Base-by-base conservation (phyloP, 2,797 vertebrate genomes). In the Xyrichtys novacula region DNA sequence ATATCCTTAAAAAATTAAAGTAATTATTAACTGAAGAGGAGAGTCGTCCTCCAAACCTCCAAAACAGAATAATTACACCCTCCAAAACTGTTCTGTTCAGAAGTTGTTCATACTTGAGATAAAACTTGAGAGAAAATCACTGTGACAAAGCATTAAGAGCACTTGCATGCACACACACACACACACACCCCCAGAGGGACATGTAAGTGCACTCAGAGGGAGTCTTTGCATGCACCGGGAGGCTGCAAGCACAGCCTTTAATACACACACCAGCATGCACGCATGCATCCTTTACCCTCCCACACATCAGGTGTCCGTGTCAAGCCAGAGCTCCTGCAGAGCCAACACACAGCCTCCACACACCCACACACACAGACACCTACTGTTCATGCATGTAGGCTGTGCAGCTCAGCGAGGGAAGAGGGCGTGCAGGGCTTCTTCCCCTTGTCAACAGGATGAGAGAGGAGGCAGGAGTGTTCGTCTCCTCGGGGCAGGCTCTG, bases 401-500 rank as follows among this genome's bases (percentile, higher is more conserved):
- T 53, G 10, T 64, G 43, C 7, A 43, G 55, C 59, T 34, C 46
- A 20, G 58, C 31, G 78, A 82, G 80, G 70, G 20, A 65, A 80
- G 61, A 73, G 74, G 72, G 74, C 46, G 76, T 82, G 74, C 28
- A 49, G 40, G 53, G 42, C 60, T 76, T 55, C 72, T 73, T 76
- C 62, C 39, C 69, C 57, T 81, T 86, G 88, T 92, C 88, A 91
- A 91, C 89, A 89, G 91, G 91, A 91, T 88, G 85, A 85, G 76
- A 36, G 62, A 79, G 77, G 78, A 81, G 77, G 85, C 71, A 58
- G 76, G 75, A 74, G 84, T 78, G 70, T 81, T 75, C 20, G 58
- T 63, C 77, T 88, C 82, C 82, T 85, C 80, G 6, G 89, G 81
- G 68, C 65, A 58, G 1, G 67, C 74, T 82, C 44, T 71, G 80